Evolutionary conservation across 2,113 vertebrate species (phyloP).

Genomic region (Colinus virginianus): DNA sequence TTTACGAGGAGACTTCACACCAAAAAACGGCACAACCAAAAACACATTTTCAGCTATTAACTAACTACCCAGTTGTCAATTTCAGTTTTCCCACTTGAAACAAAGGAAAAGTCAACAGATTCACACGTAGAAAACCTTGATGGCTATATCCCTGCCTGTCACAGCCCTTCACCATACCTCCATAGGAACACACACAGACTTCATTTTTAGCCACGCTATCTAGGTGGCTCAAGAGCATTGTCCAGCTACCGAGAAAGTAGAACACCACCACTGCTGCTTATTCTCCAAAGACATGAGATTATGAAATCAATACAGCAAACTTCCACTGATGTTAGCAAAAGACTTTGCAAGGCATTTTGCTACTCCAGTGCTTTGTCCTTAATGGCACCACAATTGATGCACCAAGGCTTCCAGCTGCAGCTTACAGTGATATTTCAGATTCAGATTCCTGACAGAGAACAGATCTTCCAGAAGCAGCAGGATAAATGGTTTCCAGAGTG

Average conservation of each 20-base stretch:
- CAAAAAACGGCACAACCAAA: not conserved
- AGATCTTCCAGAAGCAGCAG: not conserved
- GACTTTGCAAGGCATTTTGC: not conserved
- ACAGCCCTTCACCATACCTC: not conserved
- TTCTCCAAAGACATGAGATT: not conserved
- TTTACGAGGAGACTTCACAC: constrained; percentile 13
- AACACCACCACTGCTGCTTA: not conserved
- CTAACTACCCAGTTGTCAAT: not conserved
- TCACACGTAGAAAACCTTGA: not conserved
- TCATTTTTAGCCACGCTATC: not conserved
- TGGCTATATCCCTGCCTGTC: not conserved
- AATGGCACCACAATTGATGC: not conserved
- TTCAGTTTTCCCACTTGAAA: not conserved
- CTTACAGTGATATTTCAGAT: not conserved
- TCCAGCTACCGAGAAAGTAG: not conserved
- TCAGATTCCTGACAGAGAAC: not conserved
- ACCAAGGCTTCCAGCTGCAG: not conserved
- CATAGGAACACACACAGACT: accelerated
- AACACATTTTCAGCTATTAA: not conserved
- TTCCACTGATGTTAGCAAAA: not conserved
- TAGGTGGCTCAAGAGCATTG: not conserved
- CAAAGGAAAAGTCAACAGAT: not conserved
- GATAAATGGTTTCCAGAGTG: not conserved
- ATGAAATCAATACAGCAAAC: not conserved
- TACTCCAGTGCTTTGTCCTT: not conserved